Percentiles rank a stretch among this genome's conserved stretches.
Conservation (phyloP, 2,113 vertebrate genomes). For the Apteryx owenii region DNA sequence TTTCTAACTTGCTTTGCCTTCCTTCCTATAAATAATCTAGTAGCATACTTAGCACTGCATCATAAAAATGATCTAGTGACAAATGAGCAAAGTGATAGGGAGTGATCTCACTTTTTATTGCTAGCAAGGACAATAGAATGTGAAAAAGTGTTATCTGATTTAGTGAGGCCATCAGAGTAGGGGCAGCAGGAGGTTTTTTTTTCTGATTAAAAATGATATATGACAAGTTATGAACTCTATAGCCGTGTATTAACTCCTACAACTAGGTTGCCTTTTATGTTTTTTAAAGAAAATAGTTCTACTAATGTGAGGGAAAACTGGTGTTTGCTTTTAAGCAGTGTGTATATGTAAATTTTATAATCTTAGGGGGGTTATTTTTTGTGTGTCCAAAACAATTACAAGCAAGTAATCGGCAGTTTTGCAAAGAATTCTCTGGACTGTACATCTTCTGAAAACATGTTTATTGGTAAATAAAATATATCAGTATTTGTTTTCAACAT, state of each 20-base stretch:
- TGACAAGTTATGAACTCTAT: neutral
- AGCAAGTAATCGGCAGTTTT: neutral
- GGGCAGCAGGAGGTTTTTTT: neutral
- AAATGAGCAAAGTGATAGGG: neutral
- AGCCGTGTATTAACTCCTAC: neutral
- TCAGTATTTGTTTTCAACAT: neutral
- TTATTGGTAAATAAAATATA: neutral
- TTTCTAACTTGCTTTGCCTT: neutral
- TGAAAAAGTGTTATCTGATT: neutral
- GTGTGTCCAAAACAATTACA: neutral
- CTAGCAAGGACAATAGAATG: neutral
- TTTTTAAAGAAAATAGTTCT: neutral
- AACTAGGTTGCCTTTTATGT: neutral
- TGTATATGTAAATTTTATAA: neutral
- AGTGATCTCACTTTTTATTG: neutral
- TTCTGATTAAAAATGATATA: neutral
- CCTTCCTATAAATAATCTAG: neutral
- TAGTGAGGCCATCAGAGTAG: neutral
- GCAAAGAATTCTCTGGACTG: neutral
- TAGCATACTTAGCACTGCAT: neutral
- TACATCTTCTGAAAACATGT: neutral
- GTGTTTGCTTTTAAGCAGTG: neutral
- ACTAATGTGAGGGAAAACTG: neutral
- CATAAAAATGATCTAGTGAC: neutral
- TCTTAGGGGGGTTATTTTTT: neutral